Evolutionary conservation across 1,140 invertebrate species (phyloP), one percentile per base, ranked within the genome.

Genomic region (Drosophila pruinosa): DNA sequence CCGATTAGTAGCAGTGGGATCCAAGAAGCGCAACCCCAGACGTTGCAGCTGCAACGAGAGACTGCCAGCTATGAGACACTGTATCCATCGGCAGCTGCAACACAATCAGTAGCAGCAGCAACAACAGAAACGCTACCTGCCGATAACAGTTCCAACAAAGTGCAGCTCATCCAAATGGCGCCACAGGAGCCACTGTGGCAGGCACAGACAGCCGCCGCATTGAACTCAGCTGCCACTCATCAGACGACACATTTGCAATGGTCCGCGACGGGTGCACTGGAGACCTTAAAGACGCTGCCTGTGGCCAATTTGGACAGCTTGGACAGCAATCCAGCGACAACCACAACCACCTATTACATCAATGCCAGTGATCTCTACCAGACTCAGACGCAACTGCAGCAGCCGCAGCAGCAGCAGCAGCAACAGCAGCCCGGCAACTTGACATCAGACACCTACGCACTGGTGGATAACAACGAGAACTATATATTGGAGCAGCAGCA

Each of bases 301-400:
- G 24, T 14, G 8, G 14, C 12, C 36, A 52, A 24, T 5, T 14
- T 72, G 15, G 70, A 82, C 2, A 54, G 26, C 36, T 3, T 54
- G 15, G 63, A 65, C 4, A 54, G 24, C 34, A 39, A 2, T 47
- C 4, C 45, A 57, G 22, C 38, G 8, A 6, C 75, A n/a, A 41
- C 68, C 19, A 80, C 85, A 8, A 86, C 86, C 7, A 90, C 89
- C 0, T 90, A 90, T 62, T 90, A 90, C 41, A 90, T 90, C 10
- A 86, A 75, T 45, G 72, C 89, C 14, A 58, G 70, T 45, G 89
- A 90, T 68, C 64, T 90, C 10, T 90, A 90, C 69, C 82, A 70
- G 21, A 47, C 70, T n/a, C n/a, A n/a, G n/a, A n/a, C n/a, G n/a
- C n/a, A n/a, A n/a, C n/a, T n/a, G n/a, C n/a, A n/a, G n/a, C n/a